phyloP scores from a whole-genome alignment of 2,888 invertebrate species.

The Drosophila multiciliata region DNA sequence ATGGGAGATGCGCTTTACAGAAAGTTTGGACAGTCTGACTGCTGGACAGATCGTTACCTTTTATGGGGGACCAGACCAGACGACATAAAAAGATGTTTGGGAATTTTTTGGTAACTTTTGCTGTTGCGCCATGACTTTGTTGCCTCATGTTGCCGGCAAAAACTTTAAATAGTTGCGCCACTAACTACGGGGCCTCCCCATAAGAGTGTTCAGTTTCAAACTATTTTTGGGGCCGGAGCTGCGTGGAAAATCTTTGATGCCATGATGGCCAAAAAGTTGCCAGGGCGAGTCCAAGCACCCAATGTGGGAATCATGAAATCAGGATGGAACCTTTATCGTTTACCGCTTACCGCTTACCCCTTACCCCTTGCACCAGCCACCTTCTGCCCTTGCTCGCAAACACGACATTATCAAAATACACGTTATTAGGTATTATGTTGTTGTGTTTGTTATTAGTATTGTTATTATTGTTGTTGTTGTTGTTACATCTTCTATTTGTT shows the following conservation, averaged over 20 bases:
- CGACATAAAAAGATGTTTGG: conserved; percentile 13
- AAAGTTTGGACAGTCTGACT: conserved; percentile 8
- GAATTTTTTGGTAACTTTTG: conserved; percentile 37
- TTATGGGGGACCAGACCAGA: conserved; percentile 29
- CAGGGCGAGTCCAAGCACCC: conserved; percentile 4
- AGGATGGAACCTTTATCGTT: neutral
- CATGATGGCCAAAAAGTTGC: conserved; percentile 44
- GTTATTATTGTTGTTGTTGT: conserved; percentile 6
- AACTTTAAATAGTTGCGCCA: conserved; percentile 65
- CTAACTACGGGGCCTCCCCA: conserved; percentile 22
- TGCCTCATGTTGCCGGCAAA: conserved; percentile 36
- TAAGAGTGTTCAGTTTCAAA: conserved; percentile 47
- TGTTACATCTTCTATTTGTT: conserved; percentile 61
- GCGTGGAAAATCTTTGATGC: conserved; percentile 55
- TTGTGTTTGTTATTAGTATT: conserved; percentile 34
- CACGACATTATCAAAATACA: conserved; percentile 68
- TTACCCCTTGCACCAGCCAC: neutral
- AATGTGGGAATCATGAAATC: conserved; percentile 10
- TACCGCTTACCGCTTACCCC: neutral
- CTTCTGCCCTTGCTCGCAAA: neutral
- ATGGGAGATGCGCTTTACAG: conserved; percentile 4
- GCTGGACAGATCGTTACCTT: conserved; percentile 38
- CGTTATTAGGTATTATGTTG: conserved; percentile 72
- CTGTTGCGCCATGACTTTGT: conserved; percentile 38
- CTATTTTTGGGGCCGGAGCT: conserved; percentile 40